phyloP scores from a whole-genome alignment of 2,888 invertebrate species.

The Hylaea fasciaria region DNA sequence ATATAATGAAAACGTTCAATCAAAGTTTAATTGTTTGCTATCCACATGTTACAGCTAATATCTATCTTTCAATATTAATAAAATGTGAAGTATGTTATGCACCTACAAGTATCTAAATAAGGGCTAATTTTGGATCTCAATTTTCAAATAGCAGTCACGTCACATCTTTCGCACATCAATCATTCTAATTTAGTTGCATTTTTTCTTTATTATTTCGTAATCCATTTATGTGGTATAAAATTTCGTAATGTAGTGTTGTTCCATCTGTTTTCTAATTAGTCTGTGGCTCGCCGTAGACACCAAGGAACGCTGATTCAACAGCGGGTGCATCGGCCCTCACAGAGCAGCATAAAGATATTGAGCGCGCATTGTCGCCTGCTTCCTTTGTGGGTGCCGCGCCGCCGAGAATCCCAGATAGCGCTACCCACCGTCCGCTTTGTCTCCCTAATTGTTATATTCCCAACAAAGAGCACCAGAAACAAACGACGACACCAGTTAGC shows the following conservation, averaged over 20 bases:
- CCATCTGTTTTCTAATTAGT: constrained; percentile 6
- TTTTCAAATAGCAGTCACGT: no score
- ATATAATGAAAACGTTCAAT: no score
- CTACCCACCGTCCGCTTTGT: constrained; percentile 70
- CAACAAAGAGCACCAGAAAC: constrained; percentile 79
- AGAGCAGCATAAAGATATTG: constrained; percentile 80
- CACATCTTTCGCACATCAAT: no score
- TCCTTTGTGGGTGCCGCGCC: constrained; percentile 59
- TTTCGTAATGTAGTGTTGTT: neutral
- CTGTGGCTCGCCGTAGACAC: constrained; percentile 37
- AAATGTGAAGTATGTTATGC: no score
- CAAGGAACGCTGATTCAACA: constrained; percentile 68
- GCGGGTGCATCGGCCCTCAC: constrained; percentile 77
- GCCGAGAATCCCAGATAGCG: constrained; percentile 69
- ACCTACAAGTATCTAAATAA: no score
- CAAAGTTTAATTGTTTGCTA: no score
- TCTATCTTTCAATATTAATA: no score
- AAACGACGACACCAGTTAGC: constrained; percentile 73
- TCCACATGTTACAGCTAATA: no score
- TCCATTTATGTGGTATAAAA: no score
- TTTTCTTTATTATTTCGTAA: no score
- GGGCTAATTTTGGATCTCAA: no score
- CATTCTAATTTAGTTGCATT: no score
- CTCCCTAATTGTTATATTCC: constrained; percentile 78
- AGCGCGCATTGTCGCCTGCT: constrained; percentile 71